A percentile compares a stretch with the other conserved stretches of the same genome.
phyloP scores from a whole-genome alignment of 2,113 vertebrate species.

The Nettapus auritus region DNA sequence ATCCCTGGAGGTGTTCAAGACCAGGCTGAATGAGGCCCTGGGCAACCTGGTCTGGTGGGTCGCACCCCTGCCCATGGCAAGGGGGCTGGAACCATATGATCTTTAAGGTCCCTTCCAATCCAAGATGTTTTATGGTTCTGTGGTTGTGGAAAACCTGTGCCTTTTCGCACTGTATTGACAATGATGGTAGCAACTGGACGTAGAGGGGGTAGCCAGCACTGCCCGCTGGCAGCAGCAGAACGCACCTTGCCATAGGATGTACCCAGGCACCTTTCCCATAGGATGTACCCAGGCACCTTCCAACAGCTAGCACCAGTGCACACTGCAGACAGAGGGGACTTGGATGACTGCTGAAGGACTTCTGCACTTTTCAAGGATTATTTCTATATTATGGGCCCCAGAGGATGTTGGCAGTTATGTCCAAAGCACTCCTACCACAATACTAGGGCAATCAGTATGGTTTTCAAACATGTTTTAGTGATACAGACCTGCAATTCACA shows the following conservation, averaged over 20 bases:
- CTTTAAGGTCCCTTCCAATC: too few species aligned
- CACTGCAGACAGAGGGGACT: neutral
- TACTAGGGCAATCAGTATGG: fast-evolving
- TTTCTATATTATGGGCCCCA: fast-evolving
- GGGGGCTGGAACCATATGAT: too few species aligned
- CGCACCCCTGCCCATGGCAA: too few species aligned
- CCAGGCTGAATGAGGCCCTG: too few species aligned
- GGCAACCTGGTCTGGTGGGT: too few species aligned
- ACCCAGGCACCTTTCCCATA: neutral
- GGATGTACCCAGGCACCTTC: neutral
- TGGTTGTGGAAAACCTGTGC: neutral
- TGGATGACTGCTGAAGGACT: neutral
- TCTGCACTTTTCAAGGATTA: fast-evolving
- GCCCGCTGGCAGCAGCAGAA: neutral
- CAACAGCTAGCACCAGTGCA: neutral
- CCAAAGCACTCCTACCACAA: fast-evolving
- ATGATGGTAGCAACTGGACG: neutral
- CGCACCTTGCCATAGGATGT: fast-evolving
- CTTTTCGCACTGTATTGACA: fast-evolving
- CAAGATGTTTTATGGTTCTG: too few species aligned
- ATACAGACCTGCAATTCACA: neutral
- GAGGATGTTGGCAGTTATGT: fast-evolving
- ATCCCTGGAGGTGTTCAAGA: too few species aligned
- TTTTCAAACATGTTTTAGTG: fast-evolving
- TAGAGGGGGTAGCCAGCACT: neutral